Evolutionary conservation across 35 echinoderm and acorn worm genomes (phyloP), one percentile per base, ranked within the genome.

Genomic region (Holothuria glaberrima): DNA sequence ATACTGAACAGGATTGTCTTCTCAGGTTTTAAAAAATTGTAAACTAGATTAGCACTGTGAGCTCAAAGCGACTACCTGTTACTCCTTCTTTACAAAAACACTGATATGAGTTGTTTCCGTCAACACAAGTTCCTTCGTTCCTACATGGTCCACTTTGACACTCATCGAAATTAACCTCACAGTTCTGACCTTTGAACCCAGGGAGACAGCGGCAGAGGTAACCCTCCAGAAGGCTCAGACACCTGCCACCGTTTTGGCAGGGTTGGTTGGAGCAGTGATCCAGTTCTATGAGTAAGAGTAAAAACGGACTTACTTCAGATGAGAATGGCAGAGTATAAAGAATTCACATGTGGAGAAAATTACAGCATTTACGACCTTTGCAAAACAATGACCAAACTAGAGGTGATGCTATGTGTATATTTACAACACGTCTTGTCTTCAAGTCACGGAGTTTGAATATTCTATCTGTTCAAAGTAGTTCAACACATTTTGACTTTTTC

Each of bases 31-130:
- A 2, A 41, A 4, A 41, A 41, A 41, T 41, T 41, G 36, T 41
- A n/a, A n/a, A n/a, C 7, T 41, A 4, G 36, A 41, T 41, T 41
- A 41, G 7, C 7, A 4, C 2, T 41, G 36, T 41, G 36, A 4
- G 36, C 21, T 84, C 25, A 66, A 75, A 94, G 28, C n/a, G 65
- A 26, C 16, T 48, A 50, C 90, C 94, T 9, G 68, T 86, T 34
- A 72, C 92, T 30, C 94, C 94, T 13, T 33, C 62, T 9, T 77
- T 56, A 59, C 92, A 94, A 9, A 59, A 30, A 48, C 92, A 94
- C 12, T 75, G 31, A 65, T 35, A 91, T 0, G 21, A 19, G 65
- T 91, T 88, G 16, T 59, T 63, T 17, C 38, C 74, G 45, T 94
- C 88, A 0, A 54, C 24, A 71, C 92, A 94, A 17, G 52, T 78